phyloP scores from a whole-genome alignment of 2,797 vertebrate species.

The Jordanella pulchra region DNA sequence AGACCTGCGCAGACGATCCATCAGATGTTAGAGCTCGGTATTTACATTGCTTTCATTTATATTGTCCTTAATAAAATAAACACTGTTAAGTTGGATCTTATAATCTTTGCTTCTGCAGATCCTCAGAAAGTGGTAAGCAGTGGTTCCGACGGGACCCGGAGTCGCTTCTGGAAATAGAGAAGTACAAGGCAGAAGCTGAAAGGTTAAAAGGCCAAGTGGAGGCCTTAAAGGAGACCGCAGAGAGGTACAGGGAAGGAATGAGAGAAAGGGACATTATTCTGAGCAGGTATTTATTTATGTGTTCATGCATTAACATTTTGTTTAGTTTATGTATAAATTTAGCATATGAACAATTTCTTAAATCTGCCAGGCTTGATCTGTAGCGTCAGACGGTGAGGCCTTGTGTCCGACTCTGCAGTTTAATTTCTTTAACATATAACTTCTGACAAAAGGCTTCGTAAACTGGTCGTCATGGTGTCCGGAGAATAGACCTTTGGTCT shows the following conservation, averaged over 20 bases:
- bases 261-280: slow-evolving; percentile 66
- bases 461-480: too few species aligned
- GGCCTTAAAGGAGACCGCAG: slow-evolving; percentile 66
- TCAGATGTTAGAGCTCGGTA: slow-evolving; percentile 57
- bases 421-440: too few species aligned
- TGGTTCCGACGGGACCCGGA: slow-evolving; percentile 57
- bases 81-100: not conserved
- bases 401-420: too few species aligned
- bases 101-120: slow-evolving; percentile 48
- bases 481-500: too few species aligned
- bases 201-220: slow-evolving; percentile 74
- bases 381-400: not conserved
- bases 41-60: not conserved
- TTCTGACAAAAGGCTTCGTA: too few species aligned
- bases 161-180: slow-evolving; percentile 61
- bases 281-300: slow-evolving; percentile 63
- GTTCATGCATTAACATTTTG: not conserved
- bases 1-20: slow-evolving; percentile 17
- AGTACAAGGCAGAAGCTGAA: slow-evolving; percentile 68
- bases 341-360: not conserved
- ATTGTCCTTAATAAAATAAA: not conserved
- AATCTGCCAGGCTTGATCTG: not conserved
- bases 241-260: slow-evolving; percentile 68
- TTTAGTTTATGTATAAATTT: slow-evolving; percentile 3
- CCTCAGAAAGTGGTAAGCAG: slow-evolving; percentile 49